Evolutionary conservation across 2,113 vertebrate species (phyloP).

Genomic region (Tiliqua scincoides): DNA sequence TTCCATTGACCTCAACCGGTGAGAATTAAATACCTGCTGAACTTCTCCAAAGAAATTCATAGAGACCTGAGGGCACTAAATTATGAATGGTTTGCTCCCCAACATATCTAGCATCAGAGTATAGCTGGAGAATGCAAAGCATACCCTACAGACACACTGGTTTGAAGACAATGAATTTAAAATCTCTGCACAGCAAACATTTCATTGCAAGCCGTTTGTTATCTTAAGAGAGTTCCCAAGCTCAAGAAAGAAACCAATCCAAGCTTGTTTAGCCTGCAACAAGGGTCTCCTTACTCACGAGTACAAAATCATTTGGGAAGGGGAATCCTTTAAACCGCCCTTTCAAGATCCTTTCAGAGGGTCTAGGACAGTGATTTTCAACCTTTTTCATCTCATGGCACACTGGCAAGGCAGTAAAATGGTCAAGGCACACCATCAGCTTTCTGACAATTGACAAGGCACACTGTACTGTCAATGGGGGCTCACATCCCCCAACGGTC

Average conservation of each 20-base stretch:
- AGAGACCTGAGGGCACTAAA: neutral
- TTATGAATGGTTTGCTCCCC: neutral
- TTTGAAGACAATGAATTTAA: neutral
- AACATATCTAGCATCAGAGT: neutral
- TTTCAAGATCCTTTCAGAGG: neutral
- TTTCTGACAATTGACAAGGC: too few relatives aligned
- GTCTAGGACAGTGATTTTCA: too few relatives aligned
- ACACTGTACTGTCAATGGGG: too few relatives aligned
- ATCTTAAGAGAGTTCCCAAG: neutral
- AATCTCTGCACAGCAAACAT: neutral
- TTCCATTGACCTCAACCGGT: neutral
- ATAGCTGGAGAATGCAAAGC: neutral
- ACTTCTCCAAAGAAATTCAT: neutral
- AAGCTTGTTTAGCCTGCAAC: too few relatives aligned
- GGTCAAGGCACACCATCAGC: too few relatives aligned
- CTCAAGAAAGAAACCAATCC: constrained; percentile 8
- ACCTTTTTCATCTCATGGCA: too few relatives aligned
- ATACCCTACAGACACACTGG: too few relatives aligned
- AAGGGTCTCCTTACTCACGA: too few relatives aligned
- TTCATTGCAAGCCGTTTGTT: neutral
- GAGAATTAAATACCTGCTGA: too few relatives aligned
- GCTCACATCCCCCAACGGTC: too few relatives aligned
- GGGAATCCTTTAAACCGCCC: neutral
- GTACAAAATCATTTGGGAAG: too few relatives aligned
- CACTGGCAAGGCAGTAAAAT: too few relatives aligned